Evolutionary conservation across 2,888 invertebrate species (phyloP), one percentile per base, ranked within the genome.

Genomic region (Nemurella pictetii): DNA sequence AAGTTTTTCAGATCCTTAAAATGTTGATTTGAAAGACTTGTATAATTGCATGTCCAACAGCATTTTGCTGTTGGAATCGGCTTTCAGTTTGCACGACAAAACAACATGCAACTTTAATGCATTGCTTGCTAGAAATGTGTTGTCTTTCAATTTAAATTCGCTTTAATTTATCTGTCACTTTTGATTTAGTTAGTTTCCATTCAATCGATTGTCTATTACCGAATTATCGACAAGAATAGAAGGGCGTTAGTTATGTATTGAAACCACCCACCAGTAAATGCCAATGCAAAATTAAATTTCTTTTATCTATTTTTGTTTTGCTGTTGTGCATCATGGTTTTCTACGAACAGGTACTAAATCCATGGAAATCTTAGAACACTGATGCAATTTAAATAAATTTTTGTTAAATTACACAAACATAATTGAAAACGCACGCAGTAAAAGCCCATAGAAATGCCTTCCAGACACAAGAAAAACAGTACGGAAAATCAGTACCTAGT

Each of bases 101-200:
- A 55, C 55, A 7, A 2, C 55, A 55, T 55, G 55, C 55, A 55
- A 55, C 55, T 55, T 55, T 12, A 55, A 55, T 55, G 15, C 20
- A 55, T 55, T 55, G 55, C 55, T 55, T 55, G 55, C 55, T 55
- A 55, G 20, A 55, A 55, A 55, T 20, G 55, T 12, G 20, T 20
- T 20, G 55, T 75, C 28, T 75, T 75, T 75, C 75, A 75, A 75
- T 75, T 75, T n/a, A 27, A 26, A 75, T 75, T 26, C 9, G 28
- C 28, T 27, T 75, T 75, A 75, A 27, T 75, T 75, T 55, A 55
- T 3, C 28, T 28, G 75, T 27, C 75, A 75, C 28, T 75, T 75
- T 75, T 75, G 75, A 28, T 75, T 75, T 75, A 27, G 26, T 27
- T 75, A 75, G 75, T 75, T 75, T 27, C 28, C 75, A 75, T 75